Evolutionary conservation across 1,140 invertebrate species (phyloP).

Genomic region (Himalopsyche phryganea): DNA sequence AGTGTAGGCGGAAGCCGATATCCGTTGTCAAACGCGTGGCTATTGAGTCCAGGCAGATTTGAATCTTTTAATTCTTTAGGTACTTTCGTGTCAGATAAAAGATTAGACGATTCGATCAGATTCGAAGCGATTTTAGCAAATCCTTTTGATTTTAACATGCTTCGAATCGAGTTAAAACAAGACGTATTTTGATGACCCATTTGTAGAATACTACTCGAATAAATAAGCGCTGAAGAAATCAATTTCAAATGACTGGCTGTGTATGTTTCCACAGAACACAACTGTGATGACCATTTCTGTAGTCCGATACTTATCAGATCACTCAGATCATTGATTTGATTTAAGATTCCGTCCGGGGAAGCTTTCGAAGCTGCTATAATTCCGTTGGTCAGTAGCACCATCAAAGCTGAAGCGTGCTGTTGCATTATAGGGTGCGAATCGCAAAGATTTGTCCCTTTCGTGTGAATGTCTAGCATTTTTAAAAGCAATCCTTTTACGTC

Average conservation of each 20-base stretch:
- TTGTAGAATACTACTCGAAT: conserved; percentile 6
- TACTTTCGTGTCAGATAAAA: conserved; percentile 31
- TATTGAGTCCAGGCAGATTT: conserved; percentile 43
- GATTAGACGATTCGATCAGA: conserved; percentile 19
- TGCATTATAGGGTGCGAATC: conserved; percentile 45
- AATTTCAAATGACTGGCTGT: conserved; percentile 32
- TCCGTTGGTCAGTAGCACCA: conserved; percentile 38
- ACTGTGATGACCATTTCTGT: conserved; percentile 41
- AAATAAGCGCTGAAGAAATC: conserved; percentile 13
- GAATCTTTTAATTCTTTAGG: conserved; percentile 46
- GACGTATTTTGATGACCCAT: conserved; percentile 1
- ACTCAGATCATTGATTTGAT: conserved; percentile 26
- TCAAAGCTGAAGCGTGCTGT: conserved; percentile 49
- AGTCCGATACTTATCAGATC: conserved; percentile 14
- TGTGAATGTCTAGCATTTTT: conserved; percentile 51
- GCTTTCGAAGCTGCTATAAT: conserved; percentile 15
- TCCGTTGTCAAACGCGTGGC: conserved; percentile 43
- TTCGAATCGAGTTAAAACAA: conserved; percentile 12
- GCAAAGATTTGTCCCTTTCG: conserved; percentile 49
- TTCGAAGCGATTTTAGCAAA: conserved; percentile 18
- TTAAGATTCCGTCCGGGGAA: background rate
- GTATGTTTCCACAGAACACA: conserved; percentile 35
- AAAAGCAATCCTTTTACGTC: conserved; percentile 45
- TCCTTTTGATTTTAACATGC: conserved; percentile 21
- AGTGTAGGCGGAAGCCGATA: conserved; percentile 53